Percentiles rank a stretch among this genome's conserved stretches.
These are phyloP conservation scores for Atta colombica DNA, from an alignment of 1,140 invertebrate genomes.

Conservation along the genomic window DNA sequence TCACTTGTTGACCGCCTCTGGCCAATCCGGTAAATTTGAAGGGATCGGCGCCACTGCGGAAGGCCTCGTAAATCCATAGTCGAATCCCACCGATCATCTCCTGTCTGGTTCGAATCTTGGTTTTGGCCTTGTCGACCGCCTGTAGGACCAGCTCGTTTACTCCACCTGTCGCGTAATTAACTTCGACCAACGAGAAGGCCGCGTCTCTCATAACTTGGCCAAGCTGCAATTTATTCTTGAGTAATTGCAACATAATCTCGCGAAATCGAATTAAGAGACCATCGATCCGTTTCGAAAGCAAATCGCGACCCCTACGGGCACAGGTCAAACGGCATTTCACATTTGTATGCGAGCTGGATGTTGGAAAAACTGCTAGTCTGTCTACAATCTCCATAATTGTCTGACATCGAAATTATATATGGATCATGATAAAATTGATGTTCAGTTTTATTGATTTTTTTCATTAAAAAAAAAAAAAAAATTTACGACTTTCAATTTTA, in stretches of 20 bases:
- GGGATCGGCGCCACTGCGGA: constrained; percentile 7
- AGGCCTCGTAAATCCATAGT: constrained; percentile 38
- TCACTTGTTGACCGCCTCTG: constrained; percentile 58
- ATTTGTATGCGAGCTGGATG: constrained; percentile 9
- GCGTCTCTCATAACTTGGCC: constrained; percentile 42
- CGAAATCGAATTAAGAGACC: constrained; percentile 50
- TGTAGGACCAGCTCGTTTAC: constrained; percentile 41
- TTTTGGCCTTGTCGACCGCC: constrained; percentile 37
- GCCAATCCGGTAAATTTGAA: constrained; percentile 28
- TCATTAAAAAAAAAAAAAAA: neutral
- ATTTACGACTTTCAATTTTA: neutral
- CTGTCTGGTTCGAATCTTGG: constrained; percentile 9
- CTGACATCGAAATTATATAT: neutral
- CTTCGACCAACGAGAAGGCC: constrained; percentile 40
- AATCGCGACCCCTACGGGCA: constrained; percentile 34
- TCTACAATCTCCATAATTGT: constrained; percentile 50
- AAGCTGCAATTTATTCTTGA: constrained; percentile 21
- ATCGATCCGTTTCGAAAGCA: constrained; percentile 30
- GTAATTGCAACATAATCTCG: neutral
- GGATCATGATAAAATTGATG: no score
- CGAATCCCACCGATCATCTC: constrained; percentile 42
- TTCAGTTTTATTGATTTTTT: neutral
- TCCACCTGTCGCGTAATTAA: constrained; percentile 49
- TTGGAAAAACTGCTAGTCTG: constrained; percentile 33
- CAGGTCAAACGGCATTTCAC: constrained; percentile 40